phyloP scores from a whole-genome alignment of 2,113 vertebrate genomes.

The Panthera uncia region DNA sequence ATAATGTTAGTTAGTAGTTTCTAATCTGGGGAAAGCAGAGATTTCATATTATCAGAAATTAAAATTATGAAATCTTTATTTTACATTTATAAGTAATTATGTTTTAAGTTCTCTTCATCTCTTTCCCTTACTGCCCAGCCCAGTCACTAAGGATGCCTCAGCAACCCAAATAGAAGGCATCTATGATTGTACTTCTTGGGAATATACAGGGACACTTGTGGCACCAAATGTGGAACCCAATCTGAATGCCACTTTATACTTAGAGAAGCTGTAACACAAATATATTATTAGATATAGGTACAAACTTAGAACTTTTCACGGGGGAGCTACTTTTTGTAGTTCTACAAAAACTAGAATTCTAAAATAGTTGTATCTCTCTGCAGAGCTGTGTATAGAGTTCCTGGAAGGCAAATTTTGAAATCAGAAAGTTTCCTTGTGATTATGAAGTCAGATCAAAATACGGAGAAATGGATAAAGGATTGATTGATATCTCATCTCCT shows the following conservation, averaged over 20 bases:
- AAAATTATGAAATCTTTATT: not conserved
- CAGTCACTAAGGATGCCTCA: not conserved
- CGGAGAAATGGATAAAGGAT: not conserved
- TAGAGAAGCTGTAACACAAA: not conserved
- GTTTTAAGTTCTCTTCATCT: not conserved
- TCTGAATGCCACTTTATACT: not conserved
- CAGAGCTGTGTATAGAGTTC: not conserved
- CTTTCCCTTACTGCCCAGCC: not conserved
- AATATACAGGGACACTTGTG: not conserved
- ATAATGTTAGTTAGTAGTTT: not conserved
- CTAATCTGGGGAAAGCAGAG: not conserved
- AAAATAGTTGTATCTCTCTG: not conserved
- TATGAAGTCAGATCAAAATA: not conserved
- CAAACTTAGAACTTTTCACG: not conserved
- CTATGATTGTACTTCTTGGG: not conserved
- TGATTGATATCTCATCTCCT: not conserved
- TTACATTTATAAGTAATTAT: not conserved
- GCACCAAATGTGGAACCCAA: not conserved
- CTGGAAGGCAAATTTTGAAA: not conserved
- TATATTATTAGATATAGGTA: not conserved
- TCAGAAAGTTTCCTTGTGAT: not conserved
- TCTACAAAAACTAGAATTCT: not conserved
- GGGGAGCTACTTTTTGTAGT: not conserved
- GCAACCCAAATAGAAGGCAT: not conserved
- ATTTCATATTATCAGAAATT: not conserved